Evolutionary conservation across 1,140 invertebrate genomes (phyloP), one percentile per base, ranked within the genome.

Genomic region (Rhyacophila brunnea): DNA sequence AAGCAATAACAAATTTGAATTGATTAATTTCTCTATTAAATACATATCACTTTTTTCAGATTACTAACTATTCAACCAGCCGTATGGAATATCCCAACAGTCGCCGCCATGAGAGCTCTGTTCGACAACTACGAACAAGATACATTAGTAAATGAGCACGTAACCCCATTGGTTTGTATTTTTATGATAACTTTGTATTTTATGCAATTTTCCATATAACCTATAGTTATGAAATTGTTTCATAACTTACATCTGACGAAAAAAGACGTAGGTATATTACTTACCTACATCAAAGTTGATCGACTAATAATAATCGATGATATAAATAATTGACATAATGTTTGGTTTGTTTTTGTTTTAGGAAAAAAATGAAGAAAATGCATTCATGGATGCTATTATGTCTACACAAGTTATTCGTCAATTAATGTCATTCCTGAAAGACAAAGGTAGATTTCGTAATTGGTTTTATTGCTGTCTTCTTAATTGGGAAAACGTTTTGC

Each of bases 101-200:
- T 91, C 35, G 76, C 84, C 65, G 87, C 84, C 65, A 80, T 91
- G 59, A 67, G 84, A 10, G 70, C 80, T 0, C 78, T 92, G 20
- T 85, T 87, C 66, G 86, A 92, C 67, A 92, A 92, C 69, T 92
- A 92, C 67, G 83, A 90, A 67, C 73, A 86, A 52, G 85, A 91
- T 65, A 85, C 85, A 0, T 80, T 82, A 18, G 80, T 83, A n/a
- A 85, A 86, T 67, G 93, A 96, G 75, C 77, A 88, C 58, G 87
- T 91, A 4, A 93, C 88, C 6, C 74, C 85, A 40, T 81, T 85
- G 56, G 56, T 51, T 46, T 19, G 4, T 50, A n/a, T n/a, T n/a
- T n/a, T n/a, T n/a, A n/a, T n/a, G n/a, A n/a, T n/a, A n/a, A n/a
- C n/a, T n/a, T n/a, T n/a, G n/a, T n/a, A n/a, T n/a, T n/a, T n/a